Evolutionary conservation across 2,113 vertebrate species (phyloP).

Genomic region (Pygathrix nemaeus): DNA sequence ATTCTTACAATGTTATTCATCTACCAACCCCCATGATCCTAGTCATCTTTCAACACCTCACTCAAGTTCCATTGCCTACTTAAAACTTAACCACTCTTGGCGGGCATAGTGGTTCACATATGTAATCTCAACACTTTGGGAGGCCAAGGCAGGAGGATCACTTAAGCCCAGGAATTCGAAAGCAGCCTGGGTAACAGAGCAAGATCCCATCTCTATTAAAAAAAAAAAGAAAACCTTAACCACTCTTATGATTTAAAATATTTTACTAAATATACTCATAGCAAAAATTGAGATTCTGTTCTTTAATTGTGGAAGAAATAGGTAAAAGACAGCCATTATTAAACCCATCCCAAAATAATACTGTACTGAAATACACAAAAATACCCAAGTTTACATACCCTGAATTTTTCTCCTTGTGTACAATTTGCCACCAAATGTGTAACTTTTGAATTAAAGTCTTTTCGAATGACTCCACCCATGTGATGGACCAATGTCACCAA

Average conservation of each 20-base stretch:
- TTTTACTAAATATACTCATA: background rate
- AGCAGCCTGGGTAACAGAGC: too few species aligned
- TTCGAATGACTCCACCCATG: conserved; percentile 97
- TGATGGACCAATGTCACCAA: conserved; percentile 97
- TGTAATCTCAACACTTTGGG: too few species aligned
- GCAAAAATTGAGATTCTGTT: conserved; percentile 17
- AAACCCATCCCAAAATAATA: background rate
- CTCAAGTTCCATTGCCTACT: background rate
- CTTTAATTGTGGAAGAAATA: background rate
- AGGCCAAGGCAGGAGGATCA: too few species aligned
- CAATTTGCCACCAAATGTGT: conserved; percentile 96
- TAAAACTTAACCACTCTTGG: background rate
- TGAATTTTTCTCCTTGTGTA: conserved; percentile 97
- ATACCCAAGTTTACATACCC: conserved; percentile 87
- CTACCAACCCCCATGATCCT: background rate
- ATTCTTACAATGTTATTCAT: background rate
- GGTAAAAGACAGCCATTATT: background rate
- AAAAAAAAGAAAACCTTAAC: background rate
- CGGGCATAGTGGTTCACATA: too few species aligned
- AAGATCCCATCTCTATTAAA: too few species aligned
- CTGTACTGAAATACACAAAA: conserved; percentile 35
- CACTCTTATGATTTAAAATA: background rate
- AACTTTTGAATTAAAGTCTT: conserved; percentile 97
- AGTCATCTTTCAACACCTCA: background rate
- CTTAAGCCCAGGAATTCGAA: too few species aligned